Base-by-base conservation (phyloP, 2,113 vertebrate species). In the Amphiprion ocellaris region DNA sequence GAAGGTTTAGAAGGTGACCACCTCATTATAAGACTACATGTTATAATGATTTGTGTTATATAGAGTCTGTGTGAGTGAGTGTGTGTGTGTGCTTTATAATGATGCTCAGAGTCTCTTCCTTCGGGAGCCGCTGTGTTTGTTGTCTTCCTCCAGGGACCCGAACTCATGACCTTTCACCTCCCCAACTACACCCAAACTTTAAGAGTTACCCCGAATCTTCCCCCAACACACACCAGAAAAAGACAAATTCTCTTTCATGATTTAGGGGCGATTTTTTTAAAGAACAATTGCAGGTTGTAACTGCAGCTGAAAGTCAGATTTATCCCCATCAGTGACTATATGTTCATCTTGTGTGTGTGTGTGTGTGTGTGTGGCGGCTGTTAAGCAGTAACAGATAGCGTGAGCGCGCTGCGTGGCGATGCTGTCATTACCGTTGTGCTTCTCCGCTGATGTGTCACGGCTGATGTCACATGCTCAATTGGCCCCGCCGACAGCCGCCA, bases 391-490 rank as follows among this genome's bases (percentile, higher is more conserved):
- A 92, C 93, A 93, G 92, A 94, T 93, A 89, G 91, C 92, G 87
- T 80, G 77, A 86, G 90, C 85, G 73, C 81, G 85, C 88, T 79
- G 90, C 77, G 76, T 84, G 92, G 90, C 90, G 89, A 88, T 79
- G 91, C 90, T 88, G 92, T 93, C 88, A 90, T 95, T 94, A 93
- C 92, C 83, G 86, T 86, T 82, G 86, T 88, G 91, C 89, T 91
- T 90, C 90, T 92, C 88, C 74, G 75, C 89, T 73, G 87, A 91
- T 90, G 83, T 88, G 89, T 82, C 87, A 84, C 84, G 87, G 87
- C 93, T 90, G 92, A 92, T 94, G 94, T 94, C 93, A 93, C 89
- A 93, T 71, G 90, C 92, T 92, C 94, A 94, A 93, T 95, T 94
- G 92, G 91, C 87, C 90, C 87, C 81, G 75, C 78, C 87, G 91